Base-by-base conservation (phyloP, 2,113 vertebrate species). In the Syrrhaptes paradoxus region DNA sequence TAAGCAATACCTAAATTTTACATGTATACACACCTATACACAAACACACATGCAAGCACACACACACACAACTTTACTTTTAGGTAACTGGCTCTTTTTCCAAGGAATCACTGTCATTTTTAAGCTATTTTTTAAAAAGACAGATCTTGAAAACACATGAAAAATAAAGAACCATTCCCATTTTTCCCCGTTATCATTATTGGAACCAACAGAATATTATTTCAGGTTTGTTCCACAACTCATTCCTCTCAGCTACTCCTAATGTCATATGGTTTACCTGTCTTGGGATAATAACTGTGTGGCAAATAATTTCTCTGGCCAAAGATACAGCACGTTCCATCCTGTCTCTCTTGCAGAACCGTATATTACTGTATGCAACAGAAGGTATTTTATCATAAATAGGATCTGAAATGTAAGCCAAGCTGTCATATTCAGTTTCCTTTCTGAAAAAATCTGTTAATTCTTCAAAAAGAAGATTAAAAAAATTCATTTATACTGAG, bases 291-390 rank as follows among this genome's bases (percentile, higher is more conserved):
- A 31, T 2, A 85, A 57, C 29, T 48, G 31, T 0, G 0, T 17
- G 34, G 70, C 19, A 70, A 81, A 57, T n/a, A 3, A 21, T 62
- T 66, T 61, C 13, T 57, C 49, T 70, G 38, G 6, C 45, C 80
- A 16, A 81, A 66, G n/a, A 83, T n/a, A 17, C 36, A 66, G 75
- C 17, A 51, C 3, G 7, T 76, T 79, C 28, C 43, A 54, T 51
- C 36, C 59, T 16, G 11, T 59, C 25, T 59, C 14, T 81, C 32
- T 68, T 43, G 19, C 14, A 75, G 20, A 85, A 31, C 43, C 11
- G 10, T 5, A 62, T 0, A 1, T 20, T 88, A 22, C 3, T 5
- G 21, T 46, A 72, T 4, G 7, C 7, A 51, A 41, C 5, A 28
- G 31, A 67, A 17, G 12, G 5, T 45, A 46, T 67, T 72, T 82